A percentile compares a stretch with the other conserved stretches of the same genome.
phyloP scores from a whole-genome alignment of 2,888 invertebrate species.

The Zelleria hepariella region DNA sequence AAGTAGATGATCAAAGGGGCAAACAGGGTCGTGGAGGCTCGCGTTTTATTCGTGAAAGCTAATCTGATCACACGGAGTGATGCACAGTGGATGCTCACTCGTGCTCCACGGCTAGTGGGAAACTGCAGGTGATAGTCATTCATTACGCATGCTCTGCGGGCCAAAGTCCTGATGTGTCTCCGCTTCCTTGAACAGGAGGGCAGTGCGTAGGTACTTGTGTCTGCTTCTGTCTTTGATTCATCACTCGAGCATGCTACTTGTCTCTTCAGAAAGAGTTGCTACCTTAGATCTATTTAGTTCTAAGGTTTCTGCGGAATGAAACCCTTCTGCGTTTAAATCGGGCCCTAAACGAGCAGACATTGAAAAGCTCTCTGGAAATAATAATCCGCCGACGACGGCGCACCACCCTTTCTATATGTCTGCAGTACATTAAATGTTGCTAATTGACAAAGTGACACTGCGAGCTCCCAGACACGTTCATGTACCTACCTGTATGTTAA shows the following conservation, averaged over 20 bases:
- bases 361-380: background rate
- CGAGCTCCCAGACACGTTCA: background rate
- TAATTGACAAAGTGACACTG: background rate
- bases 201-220: background rate
- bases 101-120: slow-evolving; percentile 1
- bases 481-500: background rate
- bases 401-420: background rate
- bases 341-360: background rate
- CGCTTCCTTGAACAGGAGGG: background rate
- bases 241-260: background rate
- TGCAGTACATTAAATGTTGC: too few relatives aligned
- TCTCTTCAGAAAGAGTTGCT: background rate
- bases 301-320: background rate
- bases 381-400: too few relatives aligned
- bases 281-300: background rate
- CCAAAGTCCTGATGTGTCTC: background rate
- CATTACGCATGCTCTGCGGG: background rate
- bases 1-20: slow-evolving; percentile 5
- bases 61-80: slow-evolving; percentile 3
- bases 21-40: background rate
- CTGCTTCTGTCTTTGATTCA: background rate
- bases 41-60: slow-evolving; percentile 3
- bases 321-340: background rate
- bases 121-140: slow-evolving; percentile 1
- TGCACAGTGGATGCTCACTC: background rate